Evolutionary conservation across 2,113 vertebrate species (phyloP), one percentile per base, ranked within the genome.

Genomic region (Chaetodon trifascialis): DNA sequence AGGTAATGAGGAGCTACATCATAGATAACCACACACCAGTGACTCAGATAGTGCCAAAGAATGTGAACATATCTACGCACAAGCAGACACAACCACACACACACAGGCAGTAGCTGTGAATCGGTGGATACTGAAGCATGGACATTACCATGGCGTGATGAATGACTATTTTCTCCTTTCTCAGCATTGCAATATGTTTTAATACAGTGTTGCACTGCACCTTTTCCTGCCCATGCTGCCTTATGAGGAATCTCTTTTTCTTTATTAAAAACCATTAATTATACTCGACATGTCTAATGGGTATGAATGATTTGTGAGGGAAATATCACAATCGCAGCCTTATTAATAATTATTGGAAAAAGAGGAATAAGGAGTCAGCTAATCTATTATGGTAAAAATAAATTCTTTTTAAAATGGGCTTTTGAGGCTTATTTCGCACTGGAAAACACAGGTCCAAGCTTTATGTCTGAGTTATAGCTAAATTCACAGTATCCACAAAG

Each of bases 241-340:
- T 88, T 84, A 79, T 76, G 84, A 94, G 56, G 80, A 84, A 87
- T 81, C 86, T 87, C 76, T 91, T 92, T 79, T 91, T 92, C 84
- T 91, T 93, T 92, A 95, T 95, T 94, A 93, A 92, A 93, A 92
- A 88, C 67, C 90, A 95, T 95, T 93, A 88, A 95, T 94, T 94
- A 92, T 88, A 76, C 78, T 63, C 38, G 83, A 87, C 88, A 90
- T 51, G 38, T 78, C 71, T 90, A 93, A 94, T 92, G 82, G 75
- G 67, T 80, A 89, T 80, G 83, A 88, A 93, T 91, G 89, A 90
- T 89, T 86, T 90, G 76, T 56, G 85, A 83, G 77, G 76, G 80
- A 84, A 84, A 82, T 83, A 82, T 74, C 72, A 89, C 70, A 91
- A 92, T 79, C 36, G 49, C 76, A 52, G 72, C 68, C 68, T 92